These are phyloP conservation scores for Nasonia vitripennis DNA, from an alignment of 1,140 invertebrate genomes.

Conservation along the genomic window DNA sequence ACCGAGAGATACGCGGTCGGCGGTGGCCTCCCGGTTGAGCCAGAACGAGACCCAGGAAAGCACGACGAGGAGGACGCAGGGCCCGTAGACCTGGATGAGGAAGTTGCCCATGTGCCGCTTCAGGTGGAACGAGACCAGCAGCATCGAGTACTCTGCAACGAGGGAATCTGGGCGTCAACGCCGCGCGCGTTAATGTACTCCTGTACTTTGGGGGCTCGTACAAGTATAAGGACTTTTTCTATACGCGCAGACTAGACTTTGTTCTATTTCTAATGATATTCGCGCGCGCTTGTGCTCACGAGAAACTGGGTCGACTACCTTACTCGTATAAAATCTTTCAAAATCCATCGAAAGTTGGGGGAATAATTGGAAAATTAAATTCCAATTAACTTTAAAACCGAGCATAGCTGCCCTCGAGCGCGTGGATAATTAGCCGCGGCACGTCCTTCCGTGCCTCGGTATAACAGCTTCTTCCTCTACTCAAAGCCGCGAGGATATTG, in stretches of 20 bases:
- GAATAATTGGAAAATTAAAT: too few species aligned
- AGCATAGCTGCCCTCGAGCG: neutral
- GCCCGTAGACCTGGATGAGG: conserved; percentile 91
- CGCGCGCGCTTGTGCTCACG: too few species aligned
- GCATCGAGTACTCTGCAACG: conserved; percentile 83
- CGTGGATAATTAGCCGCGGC: conserved; percentile 15
- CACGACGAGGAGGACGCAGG: conserved; percentile 89
- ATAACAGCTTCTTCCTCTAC: too few species aligned
- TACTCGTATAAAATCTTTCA: too few species aligned
- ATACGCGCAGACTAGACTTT: neutral
- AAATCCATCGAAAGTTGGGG: too few species aligned
- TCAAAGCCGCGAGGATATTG: too few species aligned
- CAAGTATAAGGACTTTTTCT: neutral
- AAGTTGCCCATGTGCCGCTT: conserved; percentile 92
- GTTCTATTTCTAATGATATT: neutral
- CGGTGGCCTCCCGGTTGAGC: conserved; percentile 92
- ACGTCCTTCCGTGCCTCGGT: neutral
- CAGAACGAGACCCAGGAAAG: conserved; percentile 95
- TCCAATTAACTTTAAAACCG: neutral
- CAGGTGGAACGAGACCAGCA: conserved; percentile 88
- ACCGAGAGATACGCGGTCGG: conserved; percentile 90
- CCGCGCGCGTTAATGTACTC: neutral
- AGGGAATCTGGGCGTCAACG: conserved; percentile 64
- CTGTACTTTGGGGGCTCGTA: neutral
- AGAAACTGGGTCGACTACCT: too few species aligned